phyloP scores from a whole-genome alignment of 2,113 vertebrate genomes.

The Melierax canorus region DNA sequence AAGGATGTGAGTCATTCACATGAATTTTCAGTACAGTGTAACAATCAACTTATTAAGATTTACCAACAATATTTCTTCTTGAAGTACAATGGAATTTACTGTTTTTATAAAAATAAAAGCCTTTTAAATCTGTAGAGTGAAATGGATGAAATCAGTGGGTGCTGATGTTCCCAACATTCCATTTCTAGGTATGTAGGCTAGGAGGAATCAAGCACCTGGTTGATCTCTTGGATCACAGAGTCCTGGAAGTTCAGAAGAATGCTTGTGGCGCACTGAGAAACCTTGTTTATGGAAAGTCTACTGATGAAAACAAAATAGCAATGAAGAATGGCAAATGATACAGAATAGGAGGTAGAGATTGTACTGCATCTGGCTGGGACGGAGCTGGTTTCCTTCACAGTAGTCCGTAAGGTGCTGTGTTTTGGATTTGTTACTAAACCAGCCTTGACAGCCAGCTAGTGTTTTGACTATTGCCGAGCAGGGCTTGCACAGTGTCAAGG shows the following conservation, averaged over 20 bases:
- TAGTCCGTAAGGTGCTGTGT: no score
- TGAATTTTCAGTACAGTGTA: background rate
- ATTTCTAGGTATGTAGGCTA: slow-evolving; percentile 84
- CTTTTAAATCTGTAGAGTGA: background rate
- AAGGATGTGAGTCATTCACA: background rate
- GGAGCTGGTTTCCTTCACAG: no score
- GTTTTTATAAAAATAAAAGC: background rate
- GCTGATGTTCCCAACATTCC: background rate
- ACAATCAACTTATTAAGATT: background rate
- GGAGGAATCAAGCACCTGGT: slow-evolving; percentile 96
- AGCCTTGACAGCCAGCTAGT: no score
- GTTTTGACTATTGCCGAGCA: no score
- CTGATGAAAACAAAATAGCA: slow-evolving; percentile 94
- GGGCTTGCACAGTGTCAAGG: no score
- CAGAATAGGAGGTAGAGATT: no score
- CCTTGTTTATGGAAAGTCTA: slow-evolving; percentile 92
- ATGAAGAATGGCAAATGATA: slow-evolving; percentile 95
- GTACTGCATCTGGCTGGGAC: no score
- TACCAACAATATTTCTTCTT: background rate
- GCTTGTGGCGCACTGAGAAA: slow-evolving; percentile 94
- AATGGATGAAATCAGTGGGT: background rate
- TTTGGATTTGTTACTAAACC: no score
- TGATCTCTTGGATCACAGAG: slow-evolving; percentile 93
- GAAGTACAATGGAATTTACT: background rate
- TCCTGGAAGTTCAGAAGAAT: slow-evolving; percentile 93